A percentile compares a stretch with the other conserved stretches of the same genome.
These are phyloP conservation scores for Brachionus manjavacas DNA, from an alignment of 1,140 invertebrate genomes.

Conservation along the genomic window DNA sequence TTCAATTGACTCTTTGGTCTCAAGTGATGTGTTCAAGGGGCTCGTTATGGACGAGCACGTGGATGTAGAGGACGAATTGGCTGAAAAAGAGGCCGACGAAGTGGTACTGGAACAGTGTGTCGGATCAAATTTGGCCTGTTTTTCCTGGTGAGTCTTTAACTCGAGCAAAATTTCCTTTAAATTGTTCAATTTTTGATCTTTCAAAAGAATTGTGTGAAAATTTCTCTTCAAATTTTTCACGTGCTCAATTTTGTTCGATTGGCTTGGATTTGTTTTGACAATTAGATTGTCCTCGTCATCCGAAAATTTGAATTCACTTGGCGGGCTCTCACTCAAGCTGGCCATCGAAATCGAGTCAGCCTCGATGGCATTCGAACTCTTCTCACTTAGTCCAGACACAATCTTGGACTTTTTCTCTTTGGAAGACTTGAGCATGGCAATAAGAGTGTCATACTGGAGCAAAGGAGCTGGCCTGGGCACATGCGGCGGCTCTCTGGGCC, in stretches of 20 bases:
- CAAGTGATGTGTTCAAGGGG: background rate
- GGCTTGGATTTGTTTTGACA: background rate
- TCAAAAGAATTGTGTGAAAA: conserved; percentile 27
- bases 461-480: background rate
- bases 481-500: background rate
- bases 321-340: conserved; percentile 17
- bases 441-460: conserved; percentile 14
- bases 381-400: background rate
- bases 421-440: conserved; percentile 29
- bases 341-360: conserved; percentile 20
- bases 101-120: background rate
- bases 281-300: conserved; percentile 35
- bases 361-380: conserved; percentile 1
- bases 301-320: conserved; percentile 42
- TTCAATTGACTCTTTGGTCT: conserved; percentile 29
- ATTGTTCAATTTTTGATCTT: conserved; percentile 33
- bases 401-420: background rate
- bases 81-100: conserved; percentile 1
- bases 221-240: conserved; percentile 29
- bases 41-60: background rate
- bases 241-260: background rate
- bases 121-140: background rate
- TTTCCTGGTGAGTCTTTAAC: background rate
- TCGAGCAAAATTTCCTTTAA: conserved; percentile 39
- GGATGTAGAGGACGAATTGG: conserved; percentile 6